Percentiles rank a stretch among this genome's conserved stretches.
phyloP scores from a whole-genome alignment of 2,113 vertebrate genomes.

The Calcarius ornatus region DNA sequence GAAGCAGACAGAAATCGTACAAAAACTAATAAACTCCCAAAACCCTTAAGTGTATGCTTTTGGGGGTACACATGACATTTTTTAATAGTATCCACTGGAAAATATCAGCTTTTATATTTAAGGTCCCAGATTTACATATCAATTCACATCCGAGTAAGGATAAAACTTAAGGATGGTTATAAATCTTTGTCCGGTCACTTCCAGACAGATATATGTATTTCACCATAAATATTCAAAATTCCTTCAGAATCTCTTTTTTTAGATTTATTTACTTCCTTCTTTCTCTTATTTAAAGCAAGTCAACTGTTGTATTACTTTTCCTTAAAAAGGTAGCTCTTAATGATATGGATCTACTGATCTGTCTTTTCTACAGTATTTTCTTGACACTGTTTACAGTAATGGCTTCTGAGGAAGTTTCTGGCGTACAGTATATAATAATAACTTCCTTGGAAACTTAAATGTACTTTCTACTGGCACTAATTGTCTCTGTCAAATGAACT shows the following conservation, averaged over 20 bases:
- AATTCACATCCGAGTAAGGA: background rate
- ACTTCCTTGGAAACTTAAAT: background rate
- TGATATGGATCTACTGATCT: background rate
- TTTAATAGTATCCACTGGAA: background rate
- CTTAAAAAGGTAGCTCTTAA: background rate
- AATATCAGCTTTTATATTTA: background rate
- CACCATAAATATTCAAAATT: background rate
- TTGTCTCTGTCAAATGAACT: background rate
- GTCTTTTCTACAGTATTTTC: background rate
- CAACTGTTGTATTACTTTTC: background rate
- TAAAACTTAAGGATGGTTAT: background rate
- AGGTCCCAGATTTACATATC: background rate
- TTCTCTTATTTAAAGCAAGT: background rate
- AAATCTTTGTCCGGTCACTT: background rate
- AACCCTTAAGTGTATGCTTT: background rate
- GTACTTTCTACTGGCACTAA: background rate
- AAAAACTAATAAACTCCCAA: background rate
- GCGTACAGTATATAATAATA: background rate
- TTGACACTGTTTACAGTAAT: background rate
- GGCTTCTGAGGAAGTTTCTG: background rate
- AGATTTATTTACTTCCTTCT: background rate
- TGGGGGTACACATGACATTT: background rate
- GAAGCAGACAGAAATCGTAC: background rate
- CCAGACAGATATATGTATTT: background rate
- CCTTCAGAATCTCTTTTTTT: background rate